Base-by-base conservation (phyloP, 2,797 vertebrate species). In the Mycteria americana region DNA sequence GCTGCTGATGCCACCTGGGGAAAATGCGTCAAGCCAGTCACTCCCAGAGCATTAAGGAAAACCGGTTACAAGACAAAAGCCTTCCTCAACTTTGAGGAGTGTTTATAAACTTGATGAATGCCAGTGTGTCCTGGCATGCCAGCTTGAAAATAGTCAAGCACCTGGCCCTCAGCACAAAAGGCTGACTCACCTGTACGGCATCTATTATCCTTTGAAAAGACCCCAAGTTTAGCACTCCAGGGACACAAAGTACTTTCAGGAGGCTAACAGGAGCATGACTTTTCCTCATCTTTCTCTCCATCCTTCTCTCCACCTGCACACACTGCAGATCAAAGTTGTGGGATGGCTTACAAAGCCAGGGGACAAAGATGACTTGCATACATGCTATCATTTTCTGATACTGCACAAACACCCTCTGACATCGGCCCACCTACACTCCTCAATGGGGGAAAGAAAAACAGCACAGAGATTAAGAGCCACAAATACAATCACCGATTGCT, bases 111-210 rank as follows among this genome's bases (percentile, higher is more conserved):
- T 31, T 37, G 70, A 85, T 89, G 87, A 97, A 96, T 91, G 94
- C 91, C 94, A 85, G 78, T 95, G 89, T 95, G 93, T 80, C 90
- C 82, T 17, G 95, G 89, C 86, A 93, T 83, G 91, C 95, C 92
- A 96, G 78, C 92, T 28, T 60, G 91, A 97, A 97, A 97, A 91
- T 87, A 94, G 82, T 89, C 94, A 95, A 53, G 84, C 96, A 97
- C 97, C 97, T 97, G 96, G 96, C 84, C 82, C 90, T 75, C 19
- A 75, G 73, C 89, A 98, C 96, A 98, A 97, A 97, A 96, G 96
- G 95, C 96, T 98, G 97, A 98, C 94, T 98, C 97, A 98, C 97
- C 95, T 96, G 85, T 59, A 75, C 37, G 24, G 88, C 96, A 97
- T 85, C 89, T 88, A 96, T 91, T 96, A 92, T 16, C 41, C 80